Conservation (phyloP, 2,888 invertebrate species). For the Thymelicus sylvestris region DNA sequence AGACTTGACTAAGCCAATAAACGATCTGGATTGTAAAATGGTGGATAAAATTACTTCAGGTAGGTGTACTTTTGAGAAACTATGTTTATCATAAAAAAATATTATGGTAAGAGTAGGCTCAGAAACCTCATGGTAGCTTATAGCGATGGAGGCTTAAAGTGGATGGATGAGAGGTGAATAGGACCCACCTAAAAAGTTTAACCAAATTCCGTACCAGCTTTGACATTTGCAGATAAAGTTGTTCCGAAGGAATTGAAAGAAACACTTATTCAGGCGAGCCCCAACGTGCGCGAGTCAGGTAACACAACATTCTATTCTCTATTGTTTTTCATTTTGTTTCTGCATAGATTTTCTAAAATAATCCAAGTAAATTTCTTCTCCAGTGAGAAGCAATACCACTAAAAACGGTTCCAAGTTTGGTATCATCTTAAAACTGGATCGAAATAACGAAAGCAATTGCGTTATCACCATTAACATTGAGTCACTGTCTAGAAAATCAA, state of each 20-base stretch:
- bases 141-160: too few relatives aligned
- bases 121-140: too few relatives aligned
- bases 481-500: constrained; percentile 56
- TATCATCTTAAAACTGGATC: constrained; percentile 64
- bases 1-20: constrained; percentile 5
- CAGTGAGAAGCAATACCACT: constrained; percentile 52
- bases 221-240: constrained; percentile 53
- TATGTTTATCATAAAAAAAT: too few relatives aligned
- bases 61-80: constrained; percentile 40
- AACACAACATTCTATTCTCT: constrained; percentile 36
- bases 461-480: constrained; percentile 61
- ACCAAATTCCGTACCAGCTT: constrained; percentile 23
- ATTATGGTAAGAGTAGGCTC: too few relatives aligned
- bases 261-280: constrained; percentile 55
- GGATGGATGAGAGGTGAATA: too few relatives aligned
- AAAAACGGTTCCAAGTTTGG: constrained; percentile 60
- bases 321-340: background rate
- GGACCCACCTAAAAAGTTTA: constrained; percentile 5
- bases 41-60: constrained; percentile 57
- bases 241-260: constrained; percentile 53
- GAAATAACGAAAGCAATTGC: constrained; percentile 57
- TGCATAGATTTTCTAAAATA: constrained; percentile 1
- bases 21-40: constrained; percentile 39
- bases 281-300: constrained; percentile 58
- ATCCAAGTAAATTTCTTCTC: constrained; percentile 50